Percentiles rank a stretch among this genome's conserved stretches.
These are phyloP conservation scores for Peromyscus melanophrys DNA, from an alignment of 2,797 vertebrate species.

Conservation along the genomic window DNA sequence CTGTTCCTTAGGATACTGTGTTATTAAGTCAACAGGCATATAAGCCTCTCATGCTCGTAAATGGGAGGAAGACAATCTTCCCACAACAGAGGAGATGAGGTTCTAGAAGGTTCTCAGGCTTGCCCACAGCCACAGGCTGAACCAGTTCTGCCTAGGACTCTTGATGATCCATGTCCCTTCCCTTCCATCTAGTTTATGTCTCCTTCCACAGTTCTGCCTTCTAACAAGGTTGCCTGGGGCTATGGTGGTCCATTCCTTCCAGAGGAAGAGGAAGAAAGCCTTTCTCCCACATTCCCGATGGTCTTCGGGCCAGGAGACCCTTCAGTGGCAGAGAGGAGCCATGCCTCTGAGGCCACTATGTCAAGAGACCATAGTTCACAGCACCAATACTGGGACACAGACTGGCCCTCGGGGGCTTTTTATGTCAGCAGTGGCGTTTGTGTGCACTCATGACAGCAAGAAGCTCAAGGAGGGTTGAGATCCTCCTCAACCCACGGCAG, in stretches of 20 bases:
- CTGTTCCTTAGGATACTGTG: background rate
- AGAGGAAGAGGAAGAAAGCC: background rate
- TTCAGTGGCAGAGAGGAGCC: rapidly evolving
- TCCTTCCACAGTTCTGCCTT: background rate
- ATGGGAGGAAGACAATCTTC: background rate
- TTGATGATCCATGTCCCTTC: rapidly evolving
- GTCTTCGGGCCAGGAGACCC: background rate
- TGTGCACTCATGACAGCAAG: background rate
- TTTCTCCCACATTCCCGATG: background rate
- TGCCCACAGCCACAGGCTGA: background rate
- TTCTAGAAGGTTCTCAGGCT: conserved; percentile 8
- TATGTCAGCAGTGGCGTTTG: rapidly evolving
- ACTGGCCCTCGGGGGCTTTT: rapidly evolving
- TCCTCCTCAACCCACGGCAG: background rate
- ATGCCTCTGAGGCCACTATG: background rate
- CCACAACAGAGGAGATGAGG: background rate
- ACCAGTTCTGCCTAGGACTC: background rate
- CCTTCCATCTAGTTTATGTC: background rate
- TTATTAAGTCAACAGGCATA: background rate
- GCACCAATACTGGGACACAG: background rate
- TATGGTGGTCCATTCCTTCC: background rate
- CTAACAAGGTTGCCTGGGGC: background rate
- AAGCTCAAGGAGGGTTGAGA: background rate
- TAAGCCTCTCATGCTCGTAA: background rate
- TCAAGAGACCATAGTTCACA: background rate